Evolutionary conservation across 2,888 invertebrate genomes (phyloP), one percentile per base, ranked within the genome.

Genomic region (Volucella zonaria): DNA sequence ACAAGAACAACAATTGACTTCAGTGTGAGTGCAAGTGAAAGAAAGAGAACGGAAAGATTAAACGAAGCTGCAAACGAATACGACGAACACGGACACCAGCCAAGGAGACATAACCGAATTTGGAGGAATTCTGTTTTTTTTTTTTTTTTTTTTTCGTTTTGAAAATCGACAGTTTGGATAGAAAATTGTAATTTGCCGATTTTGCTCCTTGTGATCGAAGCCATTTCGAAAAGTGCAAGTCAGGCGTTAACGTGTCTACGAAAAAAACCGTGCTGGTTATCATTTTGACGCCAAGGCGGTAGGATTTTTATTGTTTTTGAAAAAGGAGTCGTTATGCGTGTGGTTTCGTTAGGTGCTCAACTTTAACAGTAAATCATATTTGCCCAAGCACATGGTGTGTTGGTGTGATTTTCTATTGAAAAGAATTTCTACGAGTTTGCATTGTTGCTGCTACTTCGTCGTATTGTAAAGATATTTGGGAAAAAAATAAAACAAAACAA

Each of bases 381-480:
- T 31, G 0, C 31, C 31, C 18, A 54, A 54, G 68, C 82, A 79
- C 82, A 83, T 83, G 82, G 74, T 70, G 31, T 64, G 10, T 58
- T 83, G 82, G 74, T 74, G 15, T 64, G 12, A 52, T 52, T 42
- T 58, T 58, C n/a, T 6, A 43, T 67, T 40, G 23, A 42, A 64
- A n/a, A 59, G 11, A 70, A 18, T 47, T 47, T 73, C 3, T 43
- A 43, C 45, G 11, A 10, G 0, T n/a, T 54, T 47, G 40, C 10
- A 40, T 43, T 40, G 18, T 14, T 42, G 43, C 58, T 51, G 67
- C 54, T n/a, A 14, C 59, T 31, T 47, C 14, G 2, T 10, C 14
- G 52, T 67, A 43, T 43, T 38, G 51, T 40, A 14, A 31, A 47
- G 15, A 12, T 6, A 31, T 31, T 10, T 14, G 6, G 14, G 8